These are phyloP conservation scores for Epinephelus fuscoguttatus DNA, from an alignment of 2,113 vertebrate species.

Conservation along the genomic window DNA sequence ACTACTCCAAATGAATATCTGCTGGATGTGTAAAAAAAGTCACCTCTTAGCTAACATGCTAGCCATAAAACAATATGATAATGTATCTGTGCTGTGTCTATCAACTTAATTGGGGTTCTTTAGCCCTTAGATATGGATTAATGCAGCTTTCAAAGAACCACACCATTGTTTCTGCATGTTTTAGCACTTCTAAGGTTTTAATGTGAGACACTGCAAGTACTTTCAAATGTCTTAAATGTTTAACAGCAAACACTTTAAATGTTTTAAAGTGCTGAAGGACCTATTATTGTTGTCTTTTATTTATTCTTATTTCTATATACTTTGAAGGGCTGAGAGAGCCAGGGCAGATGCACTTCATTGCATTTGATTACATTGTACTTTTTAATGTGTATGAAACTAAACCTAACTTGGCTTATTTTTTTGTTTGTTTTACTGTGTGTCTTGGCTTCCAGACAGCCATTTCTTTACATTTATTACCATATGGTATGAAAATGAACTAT, in stretches of 20 bases:
- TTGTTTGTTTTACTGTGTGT: background rate
- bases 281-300: too few species aligned
- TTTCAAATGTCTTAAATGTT: too few species aligned
- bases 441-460: background rate
- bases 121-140: background rate
- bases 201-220: too few species aligned
- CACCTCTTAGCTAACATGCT: background rate
- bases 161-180: background rate
- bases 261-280: too few species aligned
- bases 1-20: background rate
- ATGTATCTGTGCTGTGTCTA: background rate
- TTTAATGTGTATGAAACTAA: too few species aligned
- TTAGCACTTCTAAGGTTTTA: background rate
- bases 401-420: too few species aligned
- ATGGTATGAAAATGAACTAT: background rate
- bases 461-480: background rate
- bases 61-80: background rate
- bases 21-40: background rate
- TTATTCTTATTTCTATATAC: too few species aligned
- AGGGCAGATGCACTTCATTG: too few species aligned
- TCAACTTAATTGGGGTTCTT: background rate
- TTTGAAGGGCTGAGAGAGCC: too few species aligned
- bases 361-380: too few species aligned
- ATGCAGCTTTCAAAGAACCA: background rate
- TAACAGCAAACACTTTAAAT: too few species aligned